Evolutionary conservation across 2,113 vertebrate genomes (phyloP).

Genomic region (Crotophaga sulcirostris): DNA sequence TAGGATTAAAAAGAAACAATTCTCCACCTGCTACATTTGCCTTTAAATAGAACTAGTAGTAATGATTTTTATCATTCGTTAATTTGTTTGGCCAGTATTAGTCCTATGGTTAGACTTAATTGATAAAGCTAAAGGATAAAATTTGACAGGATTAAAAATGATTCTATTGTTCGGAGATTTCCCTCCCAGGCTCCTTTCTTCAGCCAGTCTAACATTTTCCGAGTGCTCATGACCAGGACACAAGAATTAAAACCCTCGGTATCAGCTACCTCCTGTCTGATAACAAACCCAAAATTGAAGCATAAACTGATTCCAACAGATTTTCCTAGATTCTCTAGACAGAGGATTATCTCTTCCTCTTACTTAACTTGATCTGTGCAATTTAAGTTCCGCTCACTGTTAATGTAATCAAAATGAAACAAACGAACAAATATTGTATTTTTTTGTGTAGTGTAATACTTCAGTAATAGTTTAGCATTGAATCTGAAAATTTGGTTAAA

Average conservation of each 20-base stretch:
- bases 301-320: neutral
- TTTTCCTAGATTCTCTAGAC: neutral
- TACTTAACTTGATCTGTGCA: neutral
- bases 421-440: neutral
- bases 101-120: neutral
- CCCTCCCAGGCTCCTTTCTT: neutral
- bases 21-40: neutral
- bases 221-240: neutral
- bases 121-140: neutral
- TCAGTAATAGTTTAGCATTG: neutral
- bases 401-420: neutral
- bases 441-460: neutral
- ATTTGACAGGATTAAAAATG: fast-evolving
- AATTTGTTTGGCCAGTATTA: neutral
- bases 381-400: neutral
- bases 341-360: neutral
- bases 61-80: neutral
- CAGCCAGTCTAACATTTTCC: neutral
- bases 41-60: neutral
- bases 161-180: neutral
- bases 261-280: neutral
- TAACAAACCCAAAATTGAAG: neutral
- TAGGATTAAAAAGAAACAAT: neutral
- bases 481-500: neutral
- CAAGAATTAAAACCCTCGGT: neutral